A percentile compares a stretch with the other conserved stretches of the same genome.
Conservation (phyloP, 2,888 invertebrate genomes). For the Apodemia zela region DNA sequence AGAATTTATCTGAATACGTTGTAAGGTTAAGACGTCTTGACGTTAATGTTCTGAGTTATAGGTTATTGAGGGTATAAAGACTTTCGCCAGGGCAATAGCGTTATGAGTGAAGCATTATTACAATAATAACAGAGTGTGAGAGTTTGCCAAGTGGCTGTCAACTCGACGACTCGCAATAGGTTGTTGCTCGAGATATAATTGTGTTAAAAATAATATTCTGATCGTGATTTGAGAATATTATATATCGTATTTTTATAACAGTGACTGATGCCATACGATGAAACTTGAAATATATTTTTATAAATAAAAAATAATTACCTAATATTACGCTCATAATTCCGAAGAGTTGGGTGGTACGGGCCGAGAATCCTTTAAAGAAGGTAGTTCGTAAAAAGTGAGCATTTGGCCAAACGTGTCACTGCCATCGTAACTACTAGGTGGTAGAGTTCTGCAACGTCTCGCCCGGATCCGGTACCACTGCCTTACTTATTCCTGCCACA, state of each 20-base stretch:
- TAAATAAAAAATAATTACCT: too few species aligned
- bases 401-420: too few species aligned
- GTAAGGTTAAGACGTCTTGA: conserved; percentile 35
- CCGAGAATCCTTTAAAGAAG: too few species aligned
- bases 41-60: conserved; percentile 61
- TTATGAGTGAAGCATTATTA: conserved; percentile 71
- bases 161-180: conserved; percentile 49
- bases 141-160: conserved; percentile 64
- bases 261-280: conserved; percentile 1
- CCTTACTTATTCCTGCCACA: too few species aligned
- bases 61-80: conserved; percentile 59
- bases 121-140: conserved; percentile 69
- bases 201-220: conserved; percentile 47
- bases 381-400: too few species aligned
- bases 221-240: conserved; percentile 20
- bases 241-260: conserved; percentile 20
- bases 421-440: too few species aligned
- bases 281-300: too few species aligned
- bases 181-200: conserved; percentile 46
- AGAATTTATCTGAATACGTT: conserved; percentile 39
- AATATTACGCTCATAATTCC: too few species aligned
- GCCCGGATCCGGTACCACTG: too few species aligned
- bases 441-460: too few species aligned
- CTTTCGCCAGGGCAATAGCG: conserved; percentile 58
- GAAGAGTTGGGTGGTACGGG: too few species aligned